Base-by-base conservation (phyloP, 92 coral and sea anemone species). In the Montipora capitata region DNA sequence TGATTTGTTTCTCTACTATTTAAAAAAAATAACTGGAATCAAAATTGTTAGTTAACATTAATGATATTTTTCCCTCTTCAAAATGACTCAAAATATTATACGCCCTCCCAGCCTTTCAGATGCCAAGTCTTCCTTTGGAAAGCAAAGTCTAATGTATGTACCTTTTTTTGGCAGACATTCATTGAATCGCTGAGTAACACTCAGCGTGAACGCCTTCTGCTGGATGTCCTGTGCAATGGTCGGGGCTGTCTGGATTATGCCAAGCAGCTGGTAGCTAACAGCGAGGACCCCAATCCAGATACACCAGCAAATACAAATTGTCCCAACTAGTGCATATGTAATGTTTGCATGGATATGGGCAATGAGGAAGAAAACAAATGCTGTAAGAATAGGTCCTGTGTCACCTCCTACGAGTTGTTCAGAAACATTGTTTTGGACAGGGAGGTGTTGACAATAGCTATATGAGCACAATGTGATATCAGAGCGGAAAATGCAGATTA, bases 281-380 rank as follows among this genome's bases (percentile, higher is more conserved):
- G 13, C 41, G 3, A 17, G 6, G 65, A 63, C 58, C 44, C 68
- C 7, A 44, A 20, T 15, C 77, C 77, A 15, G 57, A 72, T 35
- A 69, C 5, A 13, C 59, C 59, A 54, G 59, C 59, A 11, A 54
- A 54, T 54, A 54, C 59, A 54, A 54, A 54, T 54, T 54, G 38
- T 27, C 92, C 89, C 10, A 80, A 72, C 9, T 92, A 92, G 94
- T 92, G 94, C 58, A 72, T 78, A 15, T 92, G 94, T 70, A 92
- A 89, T n/a, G 81, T 56, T 9, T 69, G 74, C 40, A 13, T 92
- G 89, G 52, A 48, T 38, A 59, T 18, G 75, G 13, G 89, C 82
- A 89, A 79, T 81, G 17, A 8, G 3, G 54, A 92, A 92, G 41
- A 76, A 81, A 11, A 88, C 84, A 73, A 83, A 89, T 68, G 94